Percentiles rank a stretch among this genome's conserved stretches.
Conservation (phyloP, 1,140 invertebrate genomes). For the Limonius californicus region DNA sequence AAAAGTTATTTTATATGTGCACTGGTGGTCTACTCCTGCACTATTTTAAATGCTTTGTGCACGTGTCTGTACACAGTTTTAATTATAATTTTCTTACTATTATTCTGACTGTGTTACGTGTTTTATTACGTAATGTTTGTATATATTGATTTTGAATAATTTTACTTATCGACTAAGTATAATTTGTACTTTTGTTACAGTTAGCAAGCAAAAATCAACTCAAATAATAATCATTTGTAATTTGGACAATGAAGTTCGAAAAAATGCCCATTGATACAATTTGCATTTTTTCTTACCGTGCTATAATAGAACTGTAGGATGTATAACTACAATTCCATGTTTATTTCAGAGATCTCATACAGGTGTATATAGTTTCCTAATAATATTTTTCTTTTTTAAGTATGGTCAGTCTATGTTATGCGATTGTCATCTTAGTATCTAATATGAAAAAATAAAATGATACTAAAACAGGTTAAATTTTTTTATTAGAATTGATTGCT, state of each 20-base stretch:
- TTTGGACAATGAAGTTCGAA: background rate
- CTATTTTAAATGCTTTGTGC: conserved; percentile 6
- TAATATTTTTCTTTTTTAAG: conserved; percentile 14
- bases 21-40: background rate
- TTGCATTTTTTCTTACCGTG: background rate
- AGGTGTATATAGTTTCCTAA: conserved; percentile 12
- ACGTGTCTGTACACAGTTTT: background rate
- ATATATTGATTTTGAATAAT: conserved; percentile 6
- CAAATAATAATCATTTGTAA: background rate
- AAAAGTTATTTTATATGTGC: too few species aligned
- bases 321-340: background rate
- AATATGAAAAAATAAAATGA: conserved; percentile 10
- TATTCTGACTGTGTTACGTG: background rate
- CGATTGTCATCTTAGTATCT: conserved; percentile 10
- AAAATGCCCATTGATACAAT: background rate
- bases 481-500: too few species aligned
- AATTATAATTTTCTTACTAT: background rate
- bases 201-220: background rate
- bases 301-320: background rate
- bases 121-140: background rate
- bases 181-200: background rate
- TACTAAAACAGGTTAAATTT: too few species aligned
- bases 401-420: conserved; percentile 16
- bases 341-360: conserved; percentile 13
- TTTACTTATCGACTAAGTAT: background rate